A percentile compares a stretch with the other conserved stretches of the same genome.
These are phyloP conservation scores for Caenorhabditis sp. DNA, from an alignment of 2,888 invertebrate genomes.

Conservation along the genomic window DNA sequence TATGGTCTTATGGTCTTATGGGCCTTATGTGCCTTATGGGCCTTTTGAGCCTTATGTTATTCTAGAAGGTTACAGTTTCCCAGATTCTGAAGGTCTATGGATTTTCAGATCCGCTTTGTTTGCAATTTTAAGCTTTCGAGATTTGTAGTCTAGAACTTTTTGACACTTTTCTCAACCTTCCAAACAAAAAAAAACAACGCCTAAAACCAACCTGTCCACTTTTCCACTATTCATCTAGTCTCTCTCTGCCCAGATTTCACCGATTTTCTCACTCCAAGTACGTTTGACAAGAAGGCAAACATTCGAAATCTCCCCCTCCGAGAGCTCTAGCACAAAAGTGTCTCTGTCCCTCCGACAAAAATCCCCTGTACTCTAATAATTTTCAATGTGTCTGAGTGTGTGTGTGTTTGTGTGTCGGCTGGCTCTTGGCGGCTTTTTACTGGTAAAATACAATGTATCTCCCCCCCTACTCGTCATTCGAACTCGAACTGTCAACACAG, in stretches of 20 bases:
- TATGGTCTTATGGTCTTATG: no score
- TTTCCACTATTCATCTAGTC: not conserved
- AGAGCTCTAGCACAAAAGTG: constrained; percentile 1
- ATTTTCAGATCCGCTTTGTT: no score
- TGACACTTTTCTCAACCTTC: no score
- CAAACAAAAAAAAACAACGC: not conserved
- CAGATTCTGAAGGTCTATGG: no score
- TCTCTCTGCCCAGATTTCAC: not conserved
- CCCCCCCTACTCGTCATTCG: no score
- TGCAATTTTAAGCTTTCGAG: no score
- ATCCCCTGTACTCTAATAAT: no score
- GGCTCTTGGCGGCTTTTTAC: constrained; percentile 33
- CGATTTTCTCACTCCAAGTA: constrained; percentile 48
- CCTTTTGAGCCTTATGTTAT: no score
- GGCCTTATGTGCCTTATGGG: no score
- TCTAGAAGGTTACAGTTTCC: no score
- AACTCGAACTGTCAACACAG: constrained; percentile 31
- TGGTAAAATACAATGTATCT: constrained; percentile 21
- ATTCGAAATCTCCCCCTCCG: constrained; percentile 9
- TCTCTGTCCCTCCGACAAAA: not conserved
- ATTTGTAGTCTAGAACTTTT: no score
- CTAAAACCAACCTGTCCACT: not conserved
- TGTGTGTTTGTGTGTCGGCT: not conserved
- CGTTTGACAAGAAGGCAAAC: constrained; percentile 53
- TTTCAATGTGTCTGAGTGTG: not conserved